Evolutionary conservation across 1,140 invertebrate genomes (phyloP).

Genomic region (Oppia nitens): DNA sequence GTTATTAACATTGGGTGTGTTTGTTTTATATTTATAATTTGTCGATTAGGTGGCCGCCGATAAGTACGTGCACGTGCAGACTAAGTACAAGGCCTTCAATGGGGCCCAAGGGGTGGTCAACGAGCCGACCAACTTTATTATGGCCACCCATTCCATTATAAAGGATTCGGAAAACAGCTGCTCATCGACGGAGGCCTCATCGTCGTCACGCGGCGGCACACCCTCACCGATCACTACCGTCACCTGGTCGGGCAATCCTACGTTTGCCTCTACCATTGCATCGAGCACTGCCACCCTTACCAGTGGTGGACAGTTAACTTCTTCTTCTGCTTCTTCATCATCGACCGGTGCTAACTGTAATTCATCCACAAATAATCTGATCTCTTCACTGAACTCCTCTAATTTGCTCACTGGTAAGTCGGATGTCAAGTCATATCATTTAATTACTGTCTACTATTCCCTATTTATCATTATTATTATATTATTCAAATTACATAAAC

Average conservation of each 20-base stretch:
- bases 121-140: constrained; percentile 53
- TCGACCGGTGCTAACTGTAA: background rate
- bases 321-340: no score
- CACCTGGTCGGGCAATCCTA: background rate
- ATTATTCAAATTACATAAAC: no score
- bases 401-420: background rate
- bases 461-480: no score
- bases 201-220: background rate
- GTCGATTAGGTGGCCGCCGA: constrained; percentile 48
- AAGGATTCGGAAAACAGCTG: constrained; percentile 28
- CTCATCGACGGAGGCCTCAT: background rate
- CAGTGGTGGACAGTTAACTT: background rate
- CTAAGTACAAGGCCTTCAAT: constrained; percentile 67
- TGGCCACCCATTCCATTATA: constrained; percentile 73
- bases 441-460: no score
- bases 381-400: background rate
- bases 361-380: background rate
- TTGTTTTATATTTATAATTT: no score
- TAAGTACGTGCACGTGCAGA: constrained; percentile 64
- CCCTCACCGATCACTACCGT: background rate
- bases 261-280: background rate
- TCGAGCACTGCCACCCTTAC: no score
- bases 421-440: no score
- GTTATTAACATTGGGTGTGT: no score
- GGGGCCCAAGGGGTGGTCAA: constrained; percentile 44